phyloP scores from a whole-genome alignment of 2,888 invertebrate species.

The Drosophila prostipennis region DNA sequence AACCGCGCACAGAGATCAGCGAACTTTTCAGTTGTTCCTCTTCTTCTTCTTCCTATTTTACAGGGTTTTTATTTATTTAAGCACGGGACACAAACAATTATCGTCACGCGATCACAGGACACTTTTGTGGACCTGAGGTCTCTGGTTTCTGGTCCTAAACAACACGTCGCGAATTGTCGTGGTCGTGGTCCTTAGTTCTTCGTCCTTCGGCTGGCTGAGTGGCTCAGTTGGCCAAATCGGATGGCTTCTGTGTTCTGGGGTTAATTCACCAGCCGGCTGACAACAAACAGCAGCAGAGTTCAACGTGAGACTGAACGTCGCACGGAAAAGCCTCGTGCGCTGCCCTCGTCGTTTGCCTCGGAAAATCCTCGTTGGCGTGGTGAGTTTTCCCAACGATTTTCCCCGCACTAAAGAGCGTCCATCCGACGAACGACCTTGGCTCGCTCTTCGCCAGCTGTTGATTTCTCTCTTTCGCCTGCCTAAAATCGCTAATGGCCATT shows the following conservation, averaged over 20 bases:
- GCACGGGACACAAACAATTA: not conserved
- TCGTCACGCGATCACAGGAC: conserved; percentile 22
- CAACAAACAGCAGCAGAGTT: conserved; percentile 70
- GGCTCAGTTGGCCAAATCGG: conserved; percentile 15
- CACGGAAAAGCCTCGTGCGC: conserved; percentile 28
- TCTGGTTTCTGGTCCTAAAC: not conserved
- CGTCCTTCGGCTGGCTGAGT: conserved; percentile 12
- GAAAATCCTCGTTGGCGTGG: conserved; percentile 3
- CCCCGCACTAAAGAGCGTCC: conserved; percentile 7
- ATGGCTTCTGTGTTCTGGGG: conserved; percentile 1
- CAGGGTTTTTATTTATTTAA: not conserved
- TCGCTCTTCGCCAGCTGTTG: conserved; percentile 49
- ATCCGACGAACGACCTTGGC: conserved; percentile 39
- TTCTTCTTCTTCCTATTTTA: not conserved
- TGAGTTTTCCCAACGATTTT: not conserved
- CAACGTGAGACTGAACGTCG: conserved; percentile 68
- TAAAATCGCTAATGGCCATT: conserved; percentile 28
- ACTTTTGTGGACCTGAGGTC: conserved; percentile 7
- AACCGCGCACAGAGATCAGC: conserved; percentile 9
- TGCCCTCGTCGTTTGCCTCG: conserved; percentile 8
- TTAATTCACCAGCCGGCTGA: conserved; percentile 30
- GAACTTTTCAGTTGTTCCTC: conserved; percentile 4
- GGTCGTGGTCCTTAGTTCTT: conserved; percentile 5
- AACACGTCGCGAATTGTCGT: conserved; percentile 16
- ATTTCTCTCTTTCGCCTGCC: conserved; percentile 35